Base-by-base conservation (phyloP, 2,113 vertebrate species). In the Leptodactylus fuscus region DNA sequence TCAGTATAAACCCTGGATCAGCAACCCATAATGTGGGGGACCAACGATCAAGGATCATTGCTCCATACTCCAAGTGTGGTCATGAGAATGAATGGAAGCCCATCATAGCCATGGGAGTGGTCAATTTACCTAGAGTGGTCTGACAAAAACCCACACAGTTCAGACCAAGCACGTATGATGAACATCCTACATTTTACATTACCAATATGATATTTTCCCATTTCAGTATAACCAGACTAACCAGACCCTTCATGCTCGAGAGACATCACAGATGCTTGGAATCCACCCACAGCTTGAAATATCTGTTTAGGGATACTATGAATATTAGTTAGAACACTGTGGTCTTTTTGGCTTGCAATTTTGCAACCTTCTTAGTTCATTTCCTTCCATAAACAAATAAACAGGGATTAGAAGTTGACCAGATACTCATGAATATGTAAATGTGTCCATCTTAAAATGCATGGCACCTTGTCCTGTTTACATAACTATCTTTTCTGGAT, bases 391-490 rank as follows among this genome's bases (percentile, higher is more conserved):
- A 73, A 44, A 73, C 70, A 73, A 73, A 44, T 20, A 73, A 41
- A 73, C 36, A 44, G 20, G 0, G 3, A 13, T 8, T n/a, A 46
- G 70, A 73, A 46, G n/a, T 24, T 73, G 22, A 41, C 70, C 70
- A 76, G 44, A 46, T 48, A 75, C 44, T 75, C 73, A 49, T 76
- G 16, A 76, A 76, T 76, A 76, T 49, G 73, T 51, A 76, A 51
- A 76, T 27, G 20, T 12, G 46, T 18, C 29, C 70, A 24, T 10
- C 8, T 20, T 76, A 51, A 76, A 76, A 75, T 75, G 15, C 44
- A 76, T 76, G 27, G 44, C 15, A 51, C 29, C 13, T 32, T 10
- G 12, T 49, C 16, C 32, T 76, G 27, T 49, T 49, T 76, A 49
- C 27, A 13, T 24, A 4, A 73, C 36, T n/a, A 24, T 44, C n/a